Percentiles rank a stretch among this genome's conserved stretches.
These are phyloP conservation scores for Halcyon senegalensis DNA, from an alignment of 2,113 vertebrate species.

Conservation along the genomic window DNA sequence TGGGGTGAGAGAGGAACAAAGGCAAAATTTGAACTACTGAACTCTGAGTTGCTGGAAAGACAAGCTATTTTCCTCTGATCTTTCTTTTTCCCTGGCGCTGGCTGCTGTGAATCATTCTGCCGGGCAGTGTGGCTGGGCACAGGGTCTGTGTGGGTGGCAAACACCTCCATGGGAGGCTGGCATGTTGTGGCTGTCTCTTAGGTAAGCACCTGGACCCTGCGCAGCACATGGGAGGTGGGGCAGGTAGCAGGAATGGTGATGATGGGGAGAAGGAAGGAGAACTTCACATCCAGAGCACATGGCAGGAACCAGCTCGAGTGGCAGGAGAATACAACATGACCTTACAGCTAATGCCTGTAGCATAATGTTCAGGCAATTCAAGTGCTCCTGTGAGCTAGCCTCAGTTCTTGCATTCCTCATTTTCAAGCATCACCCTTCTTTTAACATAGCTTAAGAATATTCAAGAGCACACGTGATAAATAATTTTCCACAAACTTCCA, in stretches of 20 bases:
- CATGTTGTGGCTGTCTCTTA: neutral
- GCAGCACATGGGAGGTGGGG: neutral
- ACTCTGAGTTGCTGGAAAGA: neutral
- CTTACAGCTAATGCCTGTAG: neutral
- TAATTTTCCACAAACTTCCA: neutral
- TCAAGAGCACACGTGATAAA: neutral
- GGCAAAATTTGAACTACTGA: neutral
- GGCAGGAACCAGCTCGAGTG: neutral
- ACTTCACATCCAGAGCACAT: rapidly evolving
- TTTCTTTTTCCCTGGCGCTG: neutral
- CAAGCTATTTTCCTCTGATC: neutral
- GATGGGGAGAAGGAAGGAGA: neutral
- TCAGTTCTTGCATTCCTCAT: neutral
- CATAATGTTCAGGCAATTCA: neutral
- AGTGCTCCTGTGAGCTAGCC: neutral
- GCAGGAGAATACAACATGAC: neutral
- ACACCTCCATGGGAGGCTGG: neutral
- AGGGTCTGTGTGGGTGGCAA: neutral
- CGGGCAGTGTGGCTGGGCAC: rapidly evolving
- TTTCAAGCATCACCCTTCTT: neutral
- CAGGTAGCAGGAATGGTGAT: neutral
- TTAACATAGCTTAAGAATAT: neutral
- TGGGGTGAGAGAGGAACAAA: neutral
- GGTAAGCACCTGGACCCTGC: neutral
- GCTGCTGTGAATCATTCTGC: neutral